These are phyloP conservation scores for Drepana arcuata DNA, from an alignment of 1,140 invertebrate genomes.

Conservation along the genomic window DNA sequence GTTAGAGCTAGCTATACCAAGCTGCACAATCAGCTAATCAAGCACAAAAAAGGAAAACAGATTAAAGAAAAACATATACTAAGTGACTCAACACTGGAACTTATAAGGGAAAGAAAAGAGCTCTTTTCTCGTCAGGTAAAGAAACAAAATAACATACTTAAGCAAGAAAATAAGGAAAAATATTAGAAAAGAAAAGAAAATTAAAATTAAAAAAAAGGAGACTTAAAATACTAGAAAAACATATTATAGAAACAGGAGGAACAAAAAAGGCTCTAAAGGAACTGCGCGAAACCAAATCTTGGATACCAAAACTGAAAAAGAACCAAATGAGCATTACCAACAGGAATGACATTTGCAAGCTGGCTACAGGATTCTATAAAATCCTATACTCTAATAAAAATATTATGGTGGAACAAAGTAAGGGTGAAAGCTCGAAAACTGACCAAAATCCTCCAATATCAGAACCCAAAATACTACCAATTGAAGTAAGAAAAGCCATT, in stretches of 20 bases:
- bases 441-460: slow-evolving; percentile 1
- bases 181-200: slow-evolving; percentile 6
- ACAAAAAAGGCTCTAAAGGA: slow-evolving; percentile 14
- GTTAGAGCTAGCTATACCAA: too few species aligned
- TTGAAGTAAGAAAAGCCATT: slow-evolving; percentile 1
- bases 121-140: background rate
- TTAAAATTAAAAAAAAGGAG: slow-evolving; percentile 1
- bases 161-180: slow-evolving; percentile 8
- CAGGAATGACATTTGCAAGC: slow-evolving; percentile 9
- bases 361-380: slow-evolving; percentile 8
- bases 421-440: slow-evolving; percentile 6
- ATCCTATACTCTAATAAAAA: slow-evolving; percentile 9
- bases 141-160: slow-evolving; percentile 6
- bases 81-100: background rate
- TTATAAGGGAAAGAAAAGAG: background rate
- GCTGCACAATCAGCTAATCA: too few species aligned
- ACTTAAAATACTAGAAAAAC: slow-evolving; percentile 1
- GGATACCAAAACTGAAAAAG: slow-evolving; percentile 11
- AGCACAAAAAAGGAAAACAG: slow-evolving; percentile 2
- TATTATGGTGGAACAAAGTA: slow-evolving; percentile 2
- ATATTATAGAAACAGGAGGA: slow-evolving; percentile 2
- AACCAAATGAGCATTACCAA: slow-evolving; percentile 8
- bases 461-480: slow-evolving; percentile 8
- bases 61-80: background rate
- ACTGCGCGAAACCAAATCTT: slow-evolving; percentile 8